These are phyloP conservation scores for Nycticryphes semicollaris DNA, from an alignment of 2,113 vertebrate species.

Conservation along the genomic window DNA sequence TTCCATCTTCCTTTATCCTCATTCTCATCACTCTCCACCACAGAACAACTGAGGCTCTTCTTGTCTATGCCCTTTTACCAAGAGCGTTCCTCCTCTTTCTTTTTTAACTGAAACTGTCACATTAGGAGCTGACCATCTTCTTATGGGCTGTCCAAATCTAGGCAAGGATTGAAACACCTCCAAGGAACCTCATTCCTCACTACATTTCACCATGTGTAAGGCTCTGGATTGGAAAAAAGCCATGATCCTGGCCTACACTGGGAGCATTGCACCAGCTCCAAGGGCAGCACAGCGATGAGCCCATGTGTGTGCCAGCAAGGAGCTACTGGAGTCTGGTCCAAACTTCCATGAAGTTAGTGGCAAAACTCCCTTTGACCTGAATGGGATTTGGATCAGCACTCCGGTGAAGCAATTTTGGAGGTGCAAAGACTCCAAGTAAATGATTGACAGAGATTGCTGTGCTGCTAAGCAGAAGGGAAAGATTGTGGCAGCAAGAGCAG, in stretches of 20 bases:
- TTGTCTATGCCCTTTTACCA: neutral
- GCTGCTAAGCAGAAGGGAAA: neutral
- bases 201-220: neutral
- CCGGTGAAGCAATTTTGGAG: neutral
- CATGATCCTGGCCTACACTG: fast-evolving
- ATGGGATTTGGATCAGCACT: neutral
- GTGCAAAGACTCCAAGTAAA: neutral
- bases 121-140: neutral
- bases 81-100: neutral
- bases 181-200: neutral
- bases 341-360: neutral
- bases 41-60: fast-evolving
- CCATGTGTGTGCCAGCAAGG: fast-evolving
- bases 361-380: neutral
- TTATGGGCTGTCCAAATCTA: neutral
- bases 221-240: neutral
- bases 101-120: neutral
- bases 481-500: neutral
- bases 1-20: neutral
- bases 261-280: neutral
- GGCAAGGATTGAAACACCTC: neutral
- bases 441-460: neutral
- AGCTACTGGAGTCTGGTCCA: neutral
- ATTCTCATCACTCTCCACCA: neutral
- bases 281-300: neutral